These are phyloP conservation scores for Forbesichthys papilliferus DNA, from an alignment of 2,113 vertebrate genomes.

Conservation along the genomic window DNA sequence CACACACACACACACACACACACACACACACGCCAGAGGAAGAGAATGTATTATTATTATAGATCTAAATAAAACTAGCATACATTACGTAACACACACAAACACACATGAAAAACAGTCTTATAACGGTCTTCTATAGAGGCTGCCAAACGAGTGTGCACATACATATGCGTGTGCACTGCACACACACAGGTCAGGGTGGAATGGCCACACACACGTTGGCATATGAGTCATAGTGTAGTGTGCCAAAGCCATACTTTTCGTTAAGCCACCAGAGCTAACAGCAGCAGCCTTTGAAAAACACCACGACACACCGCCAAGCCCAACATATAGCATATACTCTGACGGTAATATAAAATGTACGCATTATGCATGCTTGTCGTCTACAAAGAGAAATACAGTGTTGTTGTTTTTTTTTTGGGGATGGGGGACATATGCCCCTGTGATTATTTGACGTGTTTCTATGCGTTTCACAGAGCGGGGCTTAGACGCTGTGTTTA, in stretches of 20 bases:
- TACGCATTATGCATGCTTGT: not conserved
- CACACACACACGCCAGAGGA: not conserved
- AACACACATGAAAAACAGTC: slow-evolving; percentile 56
- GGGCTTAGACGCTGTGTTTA: slow-evolving; percentile 61
- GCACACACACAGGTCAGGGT: slow-evolving; percentile 19
- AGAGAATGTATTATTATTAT: not conserved
- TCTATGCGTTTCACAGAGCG: slow-evolving; percentile 40
- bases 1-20: slow-evolving; percentile 10
- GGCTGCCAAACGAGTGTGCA: not conserved
- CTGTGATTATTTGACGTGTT: slow-evolving; percentile 24
- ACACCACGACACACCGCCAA: slow-evolving; percentile 14
- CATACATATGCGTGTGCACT: not conserved
- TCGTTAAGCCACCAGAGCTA: slow-evolving; percentile 9
- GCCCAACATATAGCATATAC: slow-evolving; percentile 42
- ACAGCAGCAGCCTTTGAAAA: slow-evolving; percentile 42
- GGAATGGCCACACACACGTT: slow-evolving; percentile 19
- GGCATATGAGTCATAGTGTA: slow-evolving; percentile 27
- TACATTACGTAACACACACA: slow-evolving; percentile 69
- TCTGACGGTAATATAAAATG: not conserved
- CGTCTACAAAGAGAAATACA: no score
- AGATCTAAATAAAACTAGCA: slow-evolving; percentile 41
- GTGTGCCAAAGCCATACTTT: slow-evolving; percentile 29
- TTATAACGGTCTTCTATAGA: no score
- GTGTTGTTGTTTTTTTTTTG: slow-evolving; percentile 24
- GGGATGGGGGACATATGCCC: not conserved